Conservation (phyloP, 2,888 invertebrate species). For the Rhagonycha lutea region DNA sequence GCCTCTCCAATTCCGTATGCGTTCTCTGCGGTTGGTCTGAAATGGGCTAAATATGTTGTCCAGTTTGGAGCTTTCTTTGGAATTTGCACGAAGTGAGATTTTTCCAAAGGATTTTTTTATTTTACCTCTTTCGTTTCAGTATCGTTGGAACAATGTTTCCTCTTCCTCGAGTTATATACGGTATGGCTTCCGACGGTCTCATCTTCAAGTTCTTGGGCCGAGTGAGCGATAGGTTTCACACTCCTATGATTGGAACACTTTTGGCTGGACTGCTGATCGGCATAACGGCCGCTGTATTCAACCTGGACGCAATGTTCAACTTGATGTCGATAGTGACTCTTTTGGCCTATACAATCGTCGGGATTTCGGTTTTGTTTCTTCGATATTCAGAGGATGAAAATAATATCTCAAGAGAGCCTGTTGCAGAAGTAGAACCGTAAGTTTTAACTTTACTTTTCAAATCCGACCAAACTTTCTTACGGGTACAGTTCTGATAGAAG, state of each 20-base stretch:
- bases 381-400: conserved; percentile 59
- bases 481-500: background rate
- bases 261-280: conserved; percentile 77
- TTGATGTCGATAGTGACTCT: conserved; percentile 80
- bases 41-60: conserved; percentile 80
- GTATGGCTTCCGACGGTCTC: conserved; percentile 86
- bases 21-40: conserved; percentile 75
- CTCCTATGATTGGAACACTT: conserved; percentile 77
- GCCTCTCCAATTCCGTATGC: conserved; percentile 81
- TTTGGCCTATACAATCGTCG: conserved; percentile 76
- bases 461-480: background rate
- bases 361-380: conserved; percentile 72
- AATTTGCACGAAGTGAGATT: conserved; percentile 73
- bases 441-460: background rate
- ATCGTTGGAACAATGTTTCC: conserved; percentile 85
- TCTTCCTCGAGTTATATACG: conserved; percentile 83
- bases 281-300: conserved; percentile 69
- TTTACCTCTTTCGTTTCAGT: conserved; percentile 54
- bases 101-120: background rate
- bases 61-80: conserved; percentile 85
- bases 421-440: background rate
- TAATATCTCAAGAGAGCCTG: background rate
- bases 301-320: conserved; percentile 71
- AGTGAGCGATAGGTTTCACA: conserved; percentile 75
- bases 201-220: conserved; percentile 76